These are phyloP conservation scores for Sepiola atlantica DNA, from an alignment of 2,888 invertebrate species.

Conservation along the genomic window DNA sequence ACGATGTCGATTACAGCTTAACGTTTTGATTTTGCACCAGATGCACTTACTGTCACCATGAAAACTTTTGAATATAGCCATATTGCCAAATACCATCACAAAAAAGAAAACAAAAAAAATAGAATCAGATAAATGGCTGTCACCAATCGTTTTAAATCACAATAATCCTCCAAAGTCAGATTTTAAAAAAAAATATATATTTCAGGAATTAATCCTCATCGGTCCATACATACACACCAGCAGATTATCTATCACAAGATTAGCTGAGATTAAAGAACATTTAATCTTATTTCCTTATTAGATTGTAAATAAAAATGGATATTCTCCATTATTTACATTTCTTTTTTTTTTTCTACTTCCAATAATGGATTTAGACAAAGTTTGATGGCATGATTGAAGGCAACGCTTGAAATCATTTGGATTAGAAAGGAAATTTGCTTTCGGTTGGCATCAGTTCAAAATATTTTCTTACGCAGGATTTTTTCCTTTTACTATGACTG, in stretches of 20 bases:
- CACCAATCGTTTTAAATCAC: background rate
- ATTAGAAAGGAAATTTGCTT: background rate
- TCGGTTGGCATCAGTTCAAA: background rate
- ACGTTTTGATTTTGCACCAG: background rate
- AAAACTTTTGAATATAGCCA: background rate
- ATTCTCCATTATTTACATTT: background rate
- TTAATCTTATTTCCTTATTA: conserved; percentile 4
- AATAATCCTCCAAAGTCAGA: background rate
- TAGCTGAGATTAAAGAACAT: conserved; percentile 6
- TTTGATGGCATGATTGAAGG: background rate
- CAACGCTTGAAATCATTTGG: background rate
- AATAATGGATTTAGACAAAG: background rate
- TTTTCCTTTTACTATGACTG: too few species aligned
- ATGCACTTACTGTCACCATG: background rate
- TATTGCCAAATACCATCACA: background rate
- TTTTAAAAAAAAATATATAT: background rate
- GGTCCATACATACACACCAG: background rate
- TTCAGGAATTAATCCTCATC: background rate
- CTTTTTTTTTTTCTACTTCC: background rate
- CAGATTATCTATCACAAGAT: background rate
- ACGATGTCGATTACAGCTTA: background rate
- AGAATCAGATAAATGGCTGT: background rate
- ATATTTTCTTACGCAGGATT: too few species aligned
- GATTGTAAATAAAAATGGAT: background rate
- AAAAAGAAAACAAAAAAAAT: background rate